Evolutionary conservation across 2,797 vertebrate species (phyloP), one percentile per base, ranked within the genome.

Genomic region (Cephalopachus bancanus): DNA sequence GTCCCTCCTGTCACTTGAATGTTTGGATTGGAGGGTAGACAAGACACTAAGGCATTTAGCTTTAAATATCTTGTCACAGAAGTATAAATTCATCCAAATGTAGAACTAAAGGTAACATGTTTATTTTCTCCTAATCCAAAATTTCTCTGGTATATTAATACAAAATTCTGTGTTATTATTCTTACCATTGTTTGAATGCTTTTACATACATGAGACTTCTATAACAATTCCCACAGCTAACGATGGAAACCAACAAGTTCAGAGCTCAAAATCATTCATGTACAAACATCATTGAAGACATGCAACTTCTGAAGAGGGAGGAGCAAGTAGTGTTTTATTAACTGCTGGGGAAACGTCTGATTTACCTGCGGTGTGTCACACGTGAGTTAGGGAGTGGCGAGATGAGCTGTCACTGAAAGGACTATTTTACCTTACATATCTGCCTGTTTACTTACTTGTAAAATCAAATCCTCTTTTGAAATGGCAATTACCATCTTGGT

Each of bases 391-490:
- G 65, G 57, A 53, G 4, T 83, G 16, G 3, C 30, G 20, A 74
- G 76, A 72, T 60, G 37, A 9, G 59, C 10, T 64, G 9, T 7
- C 53, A 81, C 6, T 33, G 17, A n/a, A 67, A 49, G 65, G 14
- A 65, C 10, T 30, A 51, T 92, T 91, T 94, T 72, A 78, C 22
- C 28, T 93, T 87, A 33, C 55, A 89, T 92, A 28, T 89, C 24
- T 80, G 10, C 55, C 20, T 64, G 20, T 37, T 69, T 87, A 62
- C 33, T 53, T 75, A 33, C 15, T n/a, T 19, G 16, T 62, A 91
- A 93, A 93, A 86, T 11, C 28, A 44, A 88, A n/a, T 57, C 7
- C 30, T 60, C 12, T 81, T 83, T 67, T 44, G 33, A 72, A 90
- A 51, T 71, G 16, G 57, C 26, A 85, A 83, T 79, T 53, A 53